Evolutionary conservation across 2,888 invertebrate species (phyloP), one percentile per base, ranked within the genome.

Genomic region (Psylliodes chrysocephalus): DNA sequence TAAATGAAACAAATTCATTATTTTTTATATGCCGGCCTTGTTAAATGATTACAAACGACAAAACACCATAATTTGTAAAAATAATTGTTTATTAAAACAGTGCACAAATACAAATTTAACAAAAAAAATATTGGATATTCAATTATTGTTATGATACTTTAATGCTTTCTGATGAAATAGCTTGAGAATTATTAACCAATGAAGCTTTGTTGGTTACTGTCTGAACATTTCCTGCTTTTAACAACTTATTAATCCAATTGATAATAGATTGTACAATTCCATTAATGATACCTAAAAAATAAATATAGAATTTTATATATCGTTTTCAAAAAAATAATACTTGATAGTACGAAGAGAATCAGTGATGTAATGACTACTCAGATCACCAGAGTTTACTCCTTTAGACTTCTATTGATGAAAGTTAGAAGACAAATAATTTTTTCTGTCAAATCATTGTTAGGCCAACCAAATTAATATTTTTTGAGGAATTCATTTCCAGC

Each of bases 261-360:
- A 73, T 70, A 17, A 75, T 28, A 53, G 75, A 68, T 55, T 77
- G 77, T 6, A 78, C 74, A 46, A 78, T 33, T 62, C 69, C 75
- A 66, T 78, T 79, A 35, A 79, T 28, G 52, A 79, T 77, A 56
- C 78, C 78, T 78, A 63, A 60, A 75, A 22, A 75, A 60, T 64
- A 64, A 44, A 51, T 54, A 53, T 38, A 3, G 33, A 19, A 55
- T 46, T 25, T 18, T 18, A 62, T 12, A n/a, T 22, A 28, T 18
- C 28, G 25, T 28, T 47, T 3, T 7, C 19, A 54, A 47, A 12
- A 40, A 40, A 46, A n/a, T n/a, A n/a, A n/a, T n/a, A n/a, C n/a
- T n/a, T n/a, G n/a, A n/a, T n/a, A n/a, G n/a, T n/a, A n/a, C n/a
- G n/a, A n/a, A n/a, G n/a, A n/a, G n/a, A n/a, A n/a, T n/a, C n/a